Evolutionary conservation across 2,888 invertebrate species (phyloP), one percentile per base, ranked within the genome.

Genomic region (Drosophila parthenogenetica): DNA sequence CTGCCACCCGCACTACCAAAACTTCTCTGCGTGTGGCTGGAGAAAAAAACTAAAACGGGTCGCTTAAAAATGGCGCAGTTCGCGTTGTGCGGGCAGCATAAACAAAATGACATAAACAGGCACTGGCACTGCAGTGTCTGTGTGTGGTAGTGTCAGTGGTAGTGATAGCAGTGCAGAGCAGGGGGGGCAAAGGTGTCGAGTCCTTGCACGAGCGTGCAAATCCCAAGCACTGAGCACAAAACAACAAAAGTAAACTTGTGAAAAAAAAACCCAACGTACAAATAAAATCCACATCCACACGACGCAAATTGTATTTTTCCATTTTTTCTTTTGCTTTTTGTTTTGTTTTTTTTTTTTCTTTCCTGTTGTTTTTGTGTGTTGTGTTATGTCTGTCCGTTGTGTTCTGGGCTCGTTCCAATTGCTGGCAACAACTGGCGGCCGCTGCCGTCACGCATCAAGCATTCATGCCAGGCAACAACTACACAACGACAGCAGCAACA

Each of bases 401-500:
- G 77, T 73, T 69, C 71, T 72, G 65, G 50, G 74, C 59, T 75
- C 77, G 71, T 82, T 82, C 82, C 86, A 81, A 86, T 86, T 79
- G 83, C 84, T 86, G 83, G 83, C 84, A 84, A 81, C 87, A 87
- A 84, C 84, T 84, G 83, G 81, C 84, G 77, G 84, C 69, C 84
- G 81, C 84, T 83, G 83, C 83, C 87, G 84, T 83, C 87, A 87
- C 84, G 84, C 84, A 87, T 84, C 83, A 84, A 79, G 87, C 83
- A 83, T 87, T 87, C 84, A 84, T 78, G 84, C 83, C 87, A 79
- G 73, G 76, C 75, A 71, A 43, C 54, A 57, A 35, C 57, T 22
- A 58, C 69, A 57, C 45, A 58, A 54, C 39, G 64, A 35, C 42
- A 57, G 42, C 37, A 60, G 42, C 69, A 53, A 51, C 69, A 74